These are phyloP conservation scores for Lipophrys pholis DNA, from an alignment of 2,113 vertebrate species.

Conservation along the genomic window DNA sequence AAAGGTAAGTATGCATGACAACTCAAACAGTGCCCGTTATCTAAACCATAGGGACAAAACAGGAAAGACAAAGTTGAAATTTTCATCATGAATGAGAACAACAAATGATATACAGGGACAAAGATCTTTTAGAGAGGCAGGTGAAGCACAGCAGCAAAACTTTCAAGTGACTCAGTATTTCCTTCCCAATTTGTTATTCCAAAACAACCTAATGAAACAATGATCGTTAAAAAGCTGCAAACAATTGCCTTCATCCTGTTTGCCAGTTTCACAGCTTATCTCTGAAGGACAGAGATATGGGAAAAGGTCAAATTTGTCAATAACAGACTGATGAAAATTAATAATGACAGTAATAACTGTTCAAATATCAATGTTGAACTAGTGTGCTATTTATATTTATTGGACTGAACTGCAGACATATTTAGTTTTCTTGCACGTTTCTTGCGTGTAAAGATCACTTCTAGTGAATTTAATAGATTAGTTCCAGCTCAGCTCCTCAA, in stretches of 20 bases:
- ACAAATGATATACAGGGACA: not conserved
- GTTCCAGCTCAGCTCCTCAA: not conserved
- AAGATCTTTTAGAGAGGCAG: not conserved
- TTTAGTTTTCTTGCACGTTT: not conserved
- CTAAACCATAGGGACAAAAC: not conserved
- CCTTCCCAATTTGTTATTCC: slow-evolving; percentile 17
- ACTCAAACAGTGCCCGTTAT: not conserved
- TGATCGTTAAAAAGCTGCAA: slow-evolving; percentile 28
- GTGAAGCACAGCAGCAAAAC: slow-evolving; percentile 1
- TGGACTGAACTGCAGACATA: slow-evolving; percentile 2
- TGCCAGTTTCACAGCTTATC: too few species aligned
- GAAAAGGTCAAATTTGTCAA: slow-evolving; percentile 37
- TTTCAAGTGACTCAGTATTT: slow-evolving; percentile 13
- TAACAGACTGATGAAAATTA: slow-evolving; percentile 12
- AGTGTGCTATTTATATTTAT: slow-evolving; percentile 12
- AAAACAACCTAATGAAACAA: slow-evolving; percentile 39
- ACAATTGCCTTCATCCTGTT: slow-evolving; percentile 4
- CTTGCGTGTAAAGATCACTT: not conserved
- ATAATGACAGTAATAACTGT: not conserved
- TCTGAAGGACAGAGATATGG: too few species aligned
- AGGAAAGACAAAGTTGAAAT: not conserved
- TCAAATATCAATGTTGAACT: not conserved
- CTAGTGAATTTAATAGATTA: not conserved
- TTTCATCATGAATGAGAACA: not conserved
- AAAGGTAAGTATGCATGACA: not conserved